Evolutionary conservation across 1,140 invertebrate genomes (phyloP), one percentile per base, ranked within the genome.

Genomic region (Vanessa atalanta): DNA sequence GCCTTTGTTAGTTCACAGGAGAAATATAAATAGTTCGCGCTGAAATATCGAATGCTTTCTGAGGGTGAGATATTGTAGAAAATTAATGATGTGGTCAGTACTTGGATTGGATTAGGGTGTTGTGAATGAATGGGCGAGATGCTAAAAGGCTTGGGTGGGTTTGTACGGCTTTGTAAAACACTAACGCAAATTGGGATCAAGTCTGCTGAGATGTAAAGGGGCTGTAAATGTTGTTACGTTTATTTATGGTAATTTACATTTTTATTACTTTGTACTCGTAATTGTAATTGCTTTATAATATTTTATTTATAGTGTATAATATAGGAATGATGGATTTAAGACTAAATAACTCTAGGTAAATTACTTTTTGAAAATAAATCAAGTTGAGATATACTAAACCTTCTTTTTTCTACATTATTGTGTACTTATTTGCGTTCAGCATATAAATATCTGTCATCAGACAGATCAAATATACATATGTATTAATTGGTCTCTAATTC

Each of bases 41-140:
- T 86, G 88, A 91, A 90, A 88, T 88, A 90, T 90, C 82, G 84
- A 82, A 83, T 80, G 84, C 83, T 83, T 89, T 88, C 84, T 83
- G 84, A 83, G 89, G 87, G 89, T 87, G 88, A 83, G 83, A 89
- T 91, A 88, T 88, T 84, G 89, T 87, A 85, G 84, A 85, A 83
- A 89, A 92, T 91, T 91, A 92, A 92, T 92, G 90, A 91, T 86
- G 86, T 90, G 90, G 90, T 92, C 90, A 90, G 82, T 79, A 88
- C 83, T 86, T 67, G 74, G 78, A 90, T 90, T 88, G 87, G 85
- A 88, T 89, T 88, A 88, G 81, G 84, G 88, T 79, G 66, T 77
- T 74, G n/a, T 79, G 79, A 84, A 83, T 84, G 78, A 82, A 87
- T 83, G 74, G 78, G 78, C 73, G 84, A 83, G 79, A 85, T 82